Percentiles rank a stretch among this genome's conserved stretches.
Evolutionary conservation across 2,888 invertebrate genomes (phyloP).

Genomic region (Acleris laterana): DNA sequence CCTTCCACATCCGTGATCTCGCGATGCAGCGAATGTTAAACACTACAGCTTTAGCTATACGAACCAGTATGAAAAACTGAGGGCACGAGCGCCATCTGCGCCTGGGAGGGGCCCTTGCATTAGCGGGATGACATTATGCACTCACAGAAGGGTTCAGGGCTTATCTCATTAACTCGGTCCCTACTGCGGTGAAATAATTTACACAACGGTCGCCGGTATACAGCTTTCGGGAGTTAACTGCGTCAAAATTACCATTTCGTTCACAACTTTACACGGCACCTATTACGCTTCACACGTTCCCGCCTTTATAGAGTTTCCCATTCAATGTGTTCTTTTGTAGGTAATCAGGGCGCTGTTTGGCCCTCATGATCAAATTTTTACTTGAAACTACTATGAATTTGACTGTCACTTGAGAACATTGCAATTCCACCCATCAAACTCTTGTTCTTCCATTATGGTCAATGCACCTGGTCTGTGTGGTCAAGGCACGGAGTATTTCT

Average conservation of each 20-base stretch:
- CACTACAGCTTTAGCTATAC: constrained; percentile 40
- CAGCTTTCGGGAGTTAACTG: constrained; percentile 53
- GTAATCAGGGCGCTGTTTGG: no score
- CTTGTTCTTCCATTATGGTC: no score
- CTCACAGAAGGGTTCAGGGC: constrained; percentile 75
- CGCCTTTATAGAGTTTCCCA: not conserved
- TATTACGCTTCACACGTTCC: not conserved
- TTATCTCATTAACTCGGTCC: constrained; percentile 77
- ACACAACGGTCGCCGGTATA: constrained; percentile 59
- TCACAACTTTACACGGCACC: constrained; percentile 2
- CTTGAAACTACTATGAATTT: no score
- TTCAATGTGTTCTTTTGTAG: not conserved
- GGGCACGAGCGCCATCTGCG: constrained; percentile 79
- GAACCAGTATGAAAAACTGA: constrained; percentile 69
- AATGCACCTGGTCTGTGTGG: no score
- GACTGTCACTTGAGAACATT: no score
- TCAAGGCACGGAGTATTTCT: no score
- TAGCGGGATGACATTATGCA: constrained; percentile 83
- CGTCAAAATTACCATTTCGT: constrained; percentile 51
- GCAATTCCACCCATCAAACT: no score
- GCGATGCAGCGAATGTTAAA: constrained; percentile 77
- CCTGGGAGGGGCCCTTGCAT: constrained; percentile 76
- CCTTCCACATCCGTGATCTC: constrained; percentile 80
- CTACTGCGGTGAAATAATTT: constrained; percentile 64
- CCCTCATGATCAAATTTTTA: no score